Evolutionary conservation across 2,888 invertebrate genomes (phyloP), one percentile per base, ranked within the genome.

Genomic region (Papilio gigon): DNA sequence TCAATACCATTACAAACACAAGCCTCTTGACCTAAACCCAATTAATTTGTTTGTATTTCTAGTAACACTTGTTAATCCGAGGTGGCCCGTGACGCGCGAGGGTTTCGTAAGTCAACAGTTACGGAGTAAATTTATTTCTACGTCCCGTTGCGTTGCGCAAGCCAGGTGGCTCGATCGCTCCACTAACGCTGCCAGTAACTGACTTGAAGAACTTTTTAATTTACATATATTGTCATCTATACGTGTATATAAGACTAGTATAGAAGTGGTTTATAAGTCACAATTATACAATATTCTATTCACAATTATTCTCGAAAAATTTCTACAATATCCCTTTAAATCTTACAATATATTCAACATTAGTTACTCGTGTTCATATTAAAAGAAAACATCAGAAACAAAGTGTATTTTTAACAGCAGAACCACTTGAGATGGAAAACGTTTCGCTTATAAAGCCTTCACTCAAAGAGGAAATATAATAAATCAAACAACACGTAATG

Each of bases 101-200:
- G 77, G 78, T 84, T 86, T 85, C 86, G 79, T 76, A 80, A 79
- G 72, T 74, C 72, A 70, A 30, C 74, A 73, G 70, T 79, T n/a
- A n/a, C n/a, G n/a, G 79, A 80, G 78, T 81, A 79, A 77, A 80
- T 86, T 85, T 88, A 88, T 87, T 87, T 85, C 80, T 78, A 83
- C 79, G 77, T 75, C 76, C 78, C 77, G 83, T 90, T 90, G 84
- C 77, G 83, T 90, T 90, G 84, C 89, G 88, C 86, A 90, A 89
- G 78, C 71, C 65, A 47, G 61, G 62, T 68, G 68, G 65, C 59
- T 69, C 53, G 67, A 62, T 47, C 67, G 65, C 70, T 66, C 64
- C 42, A 37, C 59, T 33, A 64, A 25, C 40, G 20, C 35, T 60
- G n/a, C 59, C 37, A 20, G 47, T 25, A 64, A 17, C 17, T 33